Evolutionary conservation across 1,140 invertebrate genomes (phyloP), one percentile per base, ranked within the genome.

Genomic region (Conopomorpha cramerella): DNA sequence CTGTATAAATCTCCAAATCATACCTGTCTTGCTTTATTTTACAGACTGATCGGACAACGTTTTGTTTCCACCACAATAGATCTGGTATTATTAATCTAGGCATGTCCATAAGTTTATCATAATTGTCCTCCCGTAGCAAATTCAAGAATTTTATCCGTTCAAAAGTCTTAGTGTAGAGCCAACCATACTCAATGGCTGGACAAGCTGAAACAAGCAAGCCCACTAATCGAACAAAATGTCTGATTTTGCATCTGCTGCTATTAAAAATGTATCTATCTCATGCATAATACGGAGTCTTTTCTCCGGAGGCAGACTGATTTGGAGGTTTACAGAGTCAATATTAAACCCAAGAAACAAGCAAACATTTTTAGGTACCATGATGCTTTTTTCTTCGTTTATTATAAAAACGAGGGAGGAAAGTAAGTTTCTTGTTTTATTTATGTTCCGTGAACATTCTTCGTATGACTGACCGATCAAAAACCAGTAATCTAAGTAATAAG

Each of bases 1-100:
- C 55, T 10, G 54, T 49, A 41, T 46, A 56, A 8, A 61, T 63
- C 39, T 56, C 49, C 11, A 51, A 30, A 29, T 30, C 16, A 44
- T 45, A 60, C 1, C 27, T 27, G 12, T 33, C 30, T 4, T 27
- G 8, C 18, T 17, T 26, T 2, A 41, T 41, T 17, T 25, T 18
- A 25, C 13, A 11, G 3, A 8, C 13, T 3, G 32, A 8, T 15
- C n/a, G 7, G 2, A 15, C 8, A 4, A 34, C 12, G 17, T 16
- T 12, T 11, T 34, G 2, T 8, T 8, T 18, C 32, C 32, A 34
- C 32, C 16, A 34, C 13, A 13, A n/a, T 6, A 34, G 12, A 11
- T 34, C 32, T 3, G 16, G 8, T 6, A 8, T 8, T 25, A 34
- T 8, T 10, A 3, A 6, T 11, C 4, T 25, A 6, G 32, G 32